Base-by-base conservation (phyloP, 1,140 invertebrate genomes). In the Lucilia sericata region DNA sequence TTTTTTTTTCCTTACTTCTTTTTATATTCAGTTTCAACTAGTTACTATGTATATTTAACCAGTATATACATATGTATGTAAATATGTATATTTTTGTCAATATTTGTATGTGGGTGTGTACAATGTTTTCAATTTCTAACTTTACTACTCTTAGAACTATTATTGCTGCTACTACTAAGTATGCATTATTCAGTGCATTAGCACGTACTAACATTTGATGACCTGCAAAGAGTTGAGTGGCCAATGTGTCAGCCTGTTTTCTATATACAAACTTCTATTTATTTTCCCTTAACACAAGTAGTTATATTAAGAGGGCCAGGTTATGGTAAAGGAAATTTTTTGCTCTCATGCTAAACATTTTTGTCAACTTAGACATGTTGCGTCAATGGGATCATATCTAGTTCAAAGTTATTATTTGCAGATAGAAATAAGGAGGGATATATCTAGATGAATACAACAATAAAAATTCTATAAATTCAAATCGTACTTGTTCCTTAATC, bases 161-260 rank as follows among this genome's bases (percentile, higher is more conserved):
- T 60, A 60, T 60, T 60, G 13, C 17, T n/a, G n/a, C 55, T n/a
- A 60, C 55, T 5, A 17, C 55, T n/a, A 60, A 47, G 8, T 80
- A 80, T 80, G 76, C 76, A 80, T 80, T 80, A 80, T 80, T 80
- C 76, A 80, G 76, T 51, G 76, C 76, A 80, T 80, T 80, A 80
- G 76, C 76, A 80, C 76, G 76, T 80, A 80, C 42, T 80, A 51
- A 80, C 76, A 13, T 80, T 80, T 80, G 76, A 80, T 80, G 76
- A 80, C 76, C 76, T 80, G 76, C 76, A 80, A 80, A 80, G 76
- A 75, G 74, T 75, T 36, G 42, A 49, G 47, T 80, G 76, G 76
- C 76, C 76, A 80, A 80, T 80, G 76, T 80, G 76, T 80, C 76
- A 80, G 76, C 76, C 60, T 70, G 60, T 70, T 55, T 55, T 55